Conservation (phyloP, 2,888 invertebrate genomes). For the Xestia ashworthii region DNA sequence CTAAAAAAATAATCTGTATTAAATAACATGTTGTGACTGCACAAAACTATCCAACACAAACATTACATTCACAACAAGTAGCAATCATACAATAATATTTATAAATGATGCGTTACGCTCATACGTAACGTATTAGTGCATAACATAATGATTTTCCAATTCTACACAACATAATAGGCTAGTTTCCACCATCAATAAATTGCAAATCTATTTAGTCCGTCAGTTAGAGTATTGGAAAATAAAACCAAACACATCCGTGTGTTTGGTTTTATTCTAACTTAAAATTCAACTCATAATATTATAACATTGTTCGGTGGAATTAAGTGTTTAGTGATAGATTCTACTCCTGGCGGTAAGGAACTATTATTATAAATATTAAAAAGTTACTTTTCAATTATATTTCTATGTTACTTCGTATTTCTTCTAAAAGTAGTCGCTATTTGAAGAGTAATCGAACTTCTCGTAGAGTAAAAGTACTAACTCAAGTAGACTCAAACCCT, state of each 20-base stretch:
- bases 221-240: no score
- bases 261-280: neutral
- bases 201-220: no score
- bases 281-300: neutral
- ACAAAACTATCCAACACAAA: neutral
- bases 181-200: no score
- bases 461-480: neutral
- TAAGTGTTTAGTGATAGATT: neutral
- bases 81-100: constrained; percentile 28
- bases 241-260: no score
- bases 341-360: neutral
- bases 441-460: neutral
- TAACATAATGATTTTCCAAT: neutral
- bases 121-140: constrained; percentile 7
- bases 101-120: neutral
- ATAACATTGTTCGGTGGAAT: neutral
- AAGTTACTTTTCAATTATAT: neutral
- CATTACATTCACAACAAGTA: constrained; percentile 2
- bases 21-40: neutral
- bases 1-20: neutral
- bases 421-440: neutral
- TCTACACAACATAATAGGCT: no score
- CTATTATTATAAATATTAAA: neutral
- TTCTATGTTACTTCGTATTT: neutral
- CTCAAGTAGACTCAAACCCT: constrained; percentile 1